Percentiles rank a stretch among this genome's conserved stretches.
Evolutionary conservation across 2,888 invertebrate species (phyloP).

Genomic region (Sympetrum striolatum): DNA sequence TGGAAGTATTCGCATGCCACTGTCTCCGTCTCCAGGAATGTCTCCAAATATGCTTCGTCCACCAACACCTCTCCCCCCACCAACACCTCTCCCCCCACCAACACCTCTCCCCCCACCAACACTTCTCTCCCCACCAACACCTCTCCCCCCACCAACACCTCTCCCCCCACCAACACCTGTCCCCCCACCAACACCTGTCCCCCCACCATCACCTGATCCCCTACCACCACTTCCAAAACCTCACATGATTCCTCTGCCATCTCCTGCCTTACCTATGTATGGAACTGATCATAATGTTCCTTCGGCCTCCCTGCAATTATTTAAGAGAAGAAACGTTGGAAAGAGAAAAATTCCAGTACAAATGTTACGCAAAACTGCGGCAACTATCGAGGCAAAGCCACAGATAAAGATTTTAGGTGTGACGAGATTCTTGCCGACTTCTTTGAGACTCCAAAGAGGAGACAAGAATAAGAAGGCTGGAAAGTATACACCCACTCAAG

Average conservation of each 20-base stretch:
- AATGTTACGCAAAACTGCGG: constrained; percentile 54
- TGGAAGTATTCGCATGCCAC: constrained; percentile 69
- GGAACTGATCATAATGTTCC: constrained; percentile 70
- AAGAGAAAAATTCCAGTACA: background rate
- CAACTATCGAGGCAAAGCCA: constrained; percentile 95
- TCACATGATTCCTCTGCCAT: constrained; percentile 66
- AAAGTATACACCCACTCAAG: constrained; percentile 46
- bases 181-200: constrained; percentile 46
- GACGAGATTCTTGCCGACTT: constrained; percentile 93
- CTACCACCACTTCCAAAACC: constrained; percentile 61
- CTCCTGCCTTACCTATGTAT: constrained; percentile 54
- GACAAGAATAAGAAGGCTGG: constrained; percentile 70
- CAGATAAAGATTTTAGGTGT: constrained; percentile 94
- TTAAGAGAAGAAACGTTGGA: constrained; percentile 63
- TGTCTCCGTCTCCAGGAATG: constrained; percentile 67
- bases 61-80: constrained; percentile 38
- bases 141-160: constrained; percentile 46
- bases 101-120: too few species aligned
- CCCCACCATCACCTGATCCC: too few species aligned
- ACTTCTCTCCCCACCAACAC: constrained; percentile 46
- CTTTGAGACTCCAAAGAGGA: constrained; percentile 88
- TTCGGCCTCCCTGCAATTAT: constrained; percentile 82
- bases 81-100: too few species aligned
- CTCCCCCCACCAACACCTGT: constrained; percentile 22
- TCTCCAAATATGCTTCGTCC: constrained; percentile 53